Base-by-base conservation (phyloP, 2,113 vertebrate genomes). In the Vidua macroura region DNA sequence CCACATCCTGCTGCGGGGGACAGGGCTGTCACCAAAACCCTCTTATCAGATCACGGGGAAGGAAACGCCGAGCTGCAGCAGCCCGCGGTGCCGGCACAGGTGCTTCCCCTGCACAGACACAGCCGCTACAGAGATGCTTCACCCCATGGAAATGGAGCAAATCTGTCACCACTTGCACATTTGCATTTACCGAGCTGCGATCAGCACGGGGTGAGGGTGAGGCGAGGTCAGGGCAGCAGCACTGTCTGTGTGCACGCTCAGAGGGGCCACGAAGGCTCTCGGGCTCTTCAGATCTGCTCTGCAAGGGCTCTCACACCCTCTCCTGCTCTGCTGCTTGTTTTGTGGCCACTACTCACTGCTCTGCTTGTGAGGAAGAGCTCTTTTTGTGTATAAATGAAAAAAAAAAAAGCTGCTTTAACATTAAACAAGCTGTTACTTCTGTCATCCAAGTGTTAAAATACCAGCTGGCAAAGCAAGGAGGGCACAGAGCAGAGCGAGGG, bases 1-100 rank as follows among this genome's bases (percentile, higher is more conserved):
- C 97, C 97, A 83, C 95, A 93, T 76, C 96, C 97, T 86, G 97
- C 96, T 9, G 96, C 64, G 2, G 30, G 91, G 94, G 16, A 62
- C 49, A 2, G 52, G 51, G 43, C 96, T 91, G 51, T n/a, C 79
- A 82, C 96, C 8, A 7, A 70, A 35, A 18, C 19, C 15, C 44
- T 7, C 1, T 56, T 18, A 56, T 96, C 90, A 68, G 77, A 51
- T 10, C 41, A 77, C 3, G 75, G 11, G 55, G 69, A 87, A 78
- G 51, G 90, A 86, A 83, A 17, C 16, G 20, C 1, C 0, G 3
- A 33, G 59, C 58, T 48, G 75, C 52, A 1, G 10, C 82, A 27
- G 53, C 37, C 43, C 43, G 6, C 23, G 53, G 67, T 58, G 63
- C 35, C 31, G 6, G 51, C 94, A 91, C 94, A 91, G 93, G 89